Percentiles rank a stretch among this genome's conserved stretches.
These are phyloP conservation scores for Lasius platythorax DNA, from an alignment of 2,888 invertebrate species.

Conservation along the genomic window DNA sequence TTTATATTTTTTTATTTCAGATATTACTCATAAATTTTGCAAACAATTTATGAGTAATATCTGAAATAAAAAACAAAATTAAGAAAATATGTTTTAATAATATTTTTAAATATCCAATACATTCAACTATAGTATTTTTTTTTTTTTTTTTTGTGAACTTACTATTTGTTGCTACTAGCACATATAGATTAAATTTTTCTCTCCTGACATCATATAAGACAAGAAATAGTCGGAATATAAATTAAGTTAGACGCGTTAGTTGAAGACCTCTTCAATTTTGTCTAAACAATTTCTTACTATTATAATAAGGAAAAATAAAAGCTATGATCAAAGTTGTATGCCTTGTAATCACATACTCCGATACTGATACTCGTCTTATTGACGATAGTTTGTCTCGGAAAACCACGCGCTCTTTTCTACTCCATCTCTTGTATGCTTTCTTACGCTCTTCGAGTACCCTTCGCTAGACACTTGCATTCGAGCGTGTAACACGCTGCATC, in stretches of 20 bases:
- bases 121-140: not conserved
- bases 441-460: constrained; percentile 46
- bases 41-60: not conserved
- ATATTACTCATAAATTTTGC: not conserved
- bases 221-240: not conserved
- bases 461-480: constrained; percentile 66
- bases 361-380: constrained; percentile 51
- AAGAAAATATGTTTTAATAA: not conserved
- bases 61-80: not conserved
- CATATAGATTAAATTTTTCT: not conserved
- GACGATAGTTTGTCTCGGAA: constrained; percentile 39
- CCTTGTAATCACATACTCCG: constrained; percentile 42
- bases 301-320: not conserved
- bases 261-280: not conserved
- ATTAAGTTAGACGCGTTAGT: not conserved
- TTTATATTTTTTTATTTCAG: no score
- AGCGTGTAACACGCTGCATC: constrained; percentile 75
- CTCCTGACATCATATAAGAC: not conserved
- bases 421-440: not conserved
- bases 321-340: constrained; percentile 19
- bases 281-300: not conserved
- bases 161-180: not conserved
- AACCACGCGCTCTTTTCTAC: not conserved
- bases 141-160: not conserved
- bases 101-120: not conserved